Conservation (phyloP, 2,113 vertebrate species). For the Protobothrops flavoviridis region DNA sequence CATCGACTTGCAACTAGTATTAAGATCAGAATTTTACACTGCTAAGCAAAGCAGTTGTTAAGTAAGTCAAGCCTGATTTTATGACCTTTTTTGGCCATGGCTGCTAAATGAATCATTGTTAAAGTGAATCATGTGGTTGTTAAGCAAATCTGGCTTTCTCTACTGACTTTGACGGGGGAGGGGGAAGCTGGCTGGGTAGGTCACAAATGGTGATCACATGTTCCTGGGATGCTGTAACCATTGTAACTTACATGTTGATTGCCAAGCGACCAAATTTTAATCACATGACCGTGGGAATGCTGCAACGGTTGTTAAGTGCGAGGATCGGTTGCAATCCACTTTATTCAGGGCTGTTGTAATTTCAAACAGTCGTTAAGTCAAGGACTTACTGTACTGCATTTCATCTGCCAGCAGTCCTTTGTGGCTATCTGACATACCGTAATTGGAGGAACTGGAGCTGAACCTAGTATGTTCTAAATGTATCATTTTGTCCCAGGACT, state of each 20-base stretch:
- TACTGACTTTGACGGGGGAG: too few species aligned
- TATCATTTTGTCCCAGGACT: neutral
- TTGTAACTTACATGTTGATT: neutral
- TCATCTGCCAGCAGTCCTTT: neutral
- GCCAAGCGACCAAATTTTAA: neutral
- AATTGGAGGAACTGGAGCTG: neutral
- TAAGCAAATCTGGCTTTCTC: too few species aligned
- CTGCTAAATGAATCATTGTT: too few species aligned
- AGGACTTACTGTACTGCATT: neutral
- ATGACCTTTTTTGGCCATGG: too few species aligned
- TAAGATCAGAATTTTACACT: too few species aligned
- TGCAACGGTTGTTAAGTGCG: neutral
- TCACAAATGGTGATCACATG: neutral
- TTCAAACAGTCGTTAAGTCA: neutral
- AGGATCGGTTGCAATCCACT: neutral
- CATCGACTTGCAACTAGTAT: too few species aligned
- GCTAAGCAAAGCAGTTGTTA: too few species aligned
- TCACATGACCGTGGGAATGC: neutral
- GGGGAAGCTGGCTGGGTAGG: too few species aligned
- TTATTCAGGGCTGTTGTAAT: neutral
- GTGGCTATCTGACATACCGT: neutral
- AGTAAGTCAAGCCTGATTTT: too few species aligned
- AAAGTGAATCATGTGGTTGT: too few species aligned
- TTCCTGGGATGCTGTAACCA: neutral
- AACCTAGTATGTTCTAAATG: neutral